phyloP scores from a whole-genome alignment of 2,113 vertebrate genomes.

The Thinocorus orbignyianus region DNA sequence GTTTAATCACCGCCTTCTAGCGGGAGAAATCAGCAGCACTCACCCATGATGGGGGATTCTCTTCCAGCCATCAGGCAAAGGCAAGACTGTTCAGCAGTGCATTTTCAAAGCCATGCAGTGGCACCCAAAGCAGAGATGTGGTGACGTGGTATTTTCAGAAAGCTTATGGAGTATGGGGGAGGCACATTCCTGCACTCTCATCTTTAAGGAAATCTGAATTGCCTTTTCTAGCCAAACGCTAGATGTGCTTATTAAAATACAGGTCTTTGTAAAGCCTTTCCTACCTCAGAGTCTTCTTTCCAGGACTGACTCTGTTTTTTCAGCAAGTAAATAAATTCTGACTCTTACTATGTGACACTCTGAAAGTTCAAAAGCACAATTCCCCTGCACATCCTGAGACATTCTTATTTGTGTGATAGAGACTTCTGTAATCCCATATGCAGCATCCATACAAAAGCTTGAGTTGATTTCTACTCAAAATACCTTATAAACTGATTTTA shows the following conservation, averaged over 20 bases:
- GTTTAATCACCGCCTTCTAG: neutral
- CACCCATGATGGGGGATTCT: neutral
- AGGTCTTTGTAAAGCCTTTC: neutral
- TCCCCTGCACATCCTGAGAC: neutral
- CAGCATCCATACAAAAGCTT: neutral
- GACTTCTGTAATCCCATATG: neutral
- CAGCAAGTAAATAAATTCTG: neutral
- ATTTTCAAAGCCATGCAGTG: neutral
- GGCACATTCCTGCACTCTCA: neutral
- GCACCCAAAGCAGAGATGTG: neutral
- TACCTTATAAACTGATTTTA: neutral
- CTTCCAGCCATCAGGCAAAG: neutral
- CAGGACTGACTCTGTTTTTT: neutral
- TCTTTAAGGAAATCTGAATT: neutral
- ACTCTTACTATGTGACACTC: neutral
- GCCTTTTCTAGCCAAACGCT: neutral
- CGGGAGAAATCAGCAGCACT: neutral
- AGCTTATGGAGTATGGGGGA: fast-evolving
- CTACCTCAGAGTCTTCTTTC: neutral
- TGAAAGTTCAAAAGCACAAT: neutral
- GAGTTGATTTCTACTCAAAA: neutral
- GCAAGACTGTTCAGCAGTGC: neutral
- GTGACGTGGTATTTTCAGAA: neutral
- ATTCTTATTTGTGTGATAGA: neutral
- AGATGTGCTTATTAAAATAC: neutral